A percentile compares a stretch with the other conserved stretches of the same genome.
Conservation (phyloP, 2,888 invertebrate species). For the Pachycephus smyrnensis region DNA sequence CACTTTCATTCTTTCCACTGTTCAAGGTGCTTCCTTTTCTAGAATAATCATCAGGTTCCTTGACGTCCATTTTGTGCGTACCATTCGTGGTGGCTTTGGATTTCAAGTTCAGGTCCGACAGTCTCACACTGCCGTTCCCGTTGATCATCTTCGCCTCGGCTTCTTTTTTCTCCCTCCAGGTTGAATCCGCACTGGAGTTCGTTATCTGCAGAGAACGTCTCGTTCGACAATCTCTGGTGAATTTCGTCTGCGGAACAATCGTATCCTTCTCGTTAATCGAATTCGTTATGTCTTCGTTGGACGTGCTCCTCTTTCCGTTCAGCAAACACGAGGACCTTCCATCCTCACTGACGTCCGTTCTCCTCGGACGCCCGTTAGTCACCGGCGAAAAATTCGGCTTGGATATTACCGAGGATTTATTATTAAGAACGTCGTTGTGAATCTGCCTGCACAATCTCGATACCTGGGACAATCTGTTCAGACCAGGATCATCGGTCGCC, state of each 20-base stretch:
- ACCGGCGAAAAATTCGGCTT: constrained; percentile 22
- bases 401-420: constrained; percentile 43
- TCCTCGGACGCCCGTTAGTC: constrained; percentile 22
- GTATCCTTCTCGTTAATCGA: constrained; percentile 41
- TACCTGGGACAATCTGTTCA: constrained; percentile 63
- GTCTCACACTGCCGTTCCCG: neutral
- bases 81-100: neutral
- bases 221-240: constrained; percentile 75
- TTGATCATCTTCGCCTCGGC: neutral
- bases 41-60: neutral
- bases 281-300: constrained; percentile 68
- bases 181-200: constrained; percentile 52
- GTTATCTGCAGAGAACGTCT: constrained; percentile 78
- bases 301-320: constrained; percentile 67
- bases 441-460: constrained; percentile 68
- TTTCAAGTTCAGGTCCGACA: neutral
- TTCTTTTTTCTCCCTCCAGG: neutral
- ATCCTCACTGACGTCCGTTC: constrained; percentile 23
- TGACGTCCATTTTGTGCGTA: neutral
- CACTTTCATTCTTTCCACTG: neutral
- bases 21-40: neutral
- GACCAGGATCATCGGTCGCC: constrained; percentile 30
- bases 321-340: constrained; percentile 15
- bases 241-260: constrained; percentile 68
- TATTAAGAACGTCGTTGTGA: constrained; percentile 65